Evolutionary conservation across 2,113 vertebrate species (phyloP), one percentile per base, ranked within the genome.

Genomic region (Engraulis encrasicolus): DNA sequence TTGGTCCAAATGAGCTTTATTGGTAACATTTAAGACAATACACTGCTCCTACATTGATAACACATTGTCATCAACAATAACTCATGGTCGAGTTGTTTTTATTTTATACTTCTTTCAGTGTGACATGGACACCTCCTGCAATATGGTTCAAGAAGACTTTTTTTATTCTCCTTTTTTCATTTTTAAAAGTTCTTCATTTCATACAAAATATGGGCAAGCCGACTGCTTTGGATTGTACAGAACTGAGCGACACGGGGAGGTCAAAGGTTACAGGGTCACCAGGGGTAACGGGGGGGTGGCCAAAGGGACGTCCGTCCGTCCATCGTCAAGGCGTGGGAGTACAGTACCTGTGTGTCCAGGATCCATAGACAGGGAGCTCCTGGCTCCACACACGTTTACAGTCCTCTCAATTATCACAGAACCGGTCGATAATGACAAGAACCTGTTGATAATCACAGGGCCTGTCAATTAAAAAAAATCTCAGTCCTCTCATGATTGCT

Each of bases 1-100:
- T 95, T 93, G 94, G 93, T 94, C 93, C 93, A 94, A 92, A 89
- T 90, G 88, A 91, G 93, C 88, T 95, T 95, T 95, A 95, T 93
- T 95, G 91, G 91, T 87, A 94, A 95, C 93, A 94, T 89, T 92
- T 90, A 93, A 93, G 90, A 95, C 94, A 92, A 94, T 92, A 94
- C 91, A 93, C 89, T 86, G 93, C 88, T 91, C 92, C 91, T 93
- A 94, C 90, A 91, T 92, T 93, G 93, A 94, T 92, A 90, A 92
- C 92, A 92, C 87, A 85, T 89, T 86, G 91, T 89, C 89, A 87
- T 88, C 89, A 90, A 90, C 86, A 88, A n/a, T 85, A 82, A 84
- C 84, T 85, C 84, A 82, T 88, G 74, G 85, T 87, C 86, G 45
- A 80, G 83, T 83, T 78, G 83, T 88, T 85, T n/a, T 92, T 94